phyloP scores from a whole-genome alignment of 1,140 invertebrate genomes.

The Anagrus nilaparvatae region DNA sequence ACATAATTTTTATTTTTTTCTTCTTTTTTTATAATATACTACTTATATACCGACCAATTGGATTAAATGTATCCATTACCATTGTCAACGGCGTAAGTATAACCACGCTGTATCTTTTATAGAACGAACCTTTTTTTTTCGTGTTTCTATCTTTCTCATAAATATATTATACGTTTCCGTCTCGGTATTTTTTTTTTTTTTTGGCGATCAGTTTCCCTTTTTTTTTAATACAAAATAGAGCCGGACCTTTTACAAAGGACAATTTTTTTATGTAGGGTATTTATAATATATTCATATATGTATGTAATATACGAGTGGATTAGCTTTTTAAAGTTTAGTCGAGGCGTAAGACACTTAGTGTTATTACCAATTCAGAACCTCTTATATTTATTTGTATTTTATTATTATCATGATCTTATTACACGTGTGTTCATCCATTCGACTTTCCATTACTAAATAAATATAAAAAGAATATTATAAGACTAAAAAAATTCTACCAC shows the following conservation, averaged over 20 bases:
- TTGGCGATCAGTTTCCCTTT: no score
- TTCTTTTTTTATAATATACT: neutral
- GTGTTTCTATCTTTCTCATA: neutral
- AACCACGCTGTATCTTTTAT: constrained; percentile 9
- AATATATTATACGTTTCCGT: no score
- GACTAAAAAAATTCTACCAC: no score
- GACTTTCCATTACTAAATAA: constrained; percentile 10
- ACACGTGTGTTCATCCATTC: neutral
- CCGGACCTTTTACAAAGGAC: no score
- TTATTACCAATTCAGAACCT: neutral
- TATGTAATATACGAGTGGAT: constrained; percentile 7
- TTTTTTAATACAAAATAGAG: no score
- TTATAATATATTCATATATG: no score
- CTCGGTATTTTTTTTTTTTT: no score
- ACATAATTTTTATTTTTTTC: neutral
- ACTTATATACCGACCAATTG: constrained; percentile 24
- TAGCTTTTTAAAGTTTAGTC: constrained; percentile 1
- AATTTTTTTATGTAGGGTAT: no score
- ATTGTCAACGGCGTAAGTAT: constrained; percentile 19
- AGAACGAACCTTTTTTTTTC: neutral
- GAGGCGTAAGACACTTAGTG: neutral
- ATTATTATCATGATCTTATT: neutral
- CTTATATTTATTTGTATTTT: no score
- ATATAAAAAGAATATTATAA: neutral
- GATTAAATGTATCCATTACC: constrained; percentile 39